Base-by-base conservation (phyloP, 1,140 invertebrate genomes). In the Caenorhabditis brenneri region DNA sequence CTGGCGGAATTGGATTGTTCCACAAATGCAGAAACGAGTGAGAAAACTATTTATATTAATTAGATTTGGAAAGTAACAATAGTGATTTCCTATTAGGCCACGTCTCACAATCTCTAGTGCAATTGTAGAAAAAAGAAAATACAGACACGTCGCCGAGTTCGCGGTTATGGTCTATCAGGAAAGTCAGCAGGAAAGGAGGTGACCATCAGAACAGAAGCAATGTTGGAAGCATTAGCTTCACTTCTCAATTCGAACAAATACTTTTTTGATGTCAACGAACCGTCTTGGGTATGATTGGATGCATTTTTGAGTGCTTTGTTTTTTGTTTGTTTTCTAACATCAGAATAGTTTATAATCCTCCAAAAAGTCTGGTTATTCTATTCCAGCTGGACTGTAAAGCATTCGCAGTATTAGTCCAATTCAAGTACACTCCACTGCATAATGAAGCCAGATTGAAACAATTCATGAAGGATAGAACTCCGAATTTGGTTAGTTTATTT, bases 241-340 rank as follows among this genome's bases (percentile, higher is more conserved):
- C 65, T 74, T 74, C 36, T 74, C 12, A 42, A 39, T n/a, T 74
- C 65, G 6, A 74, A 42, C 15, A 74, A 74, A 19, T 74, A 74
- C 22, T 74, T 74, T 24, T 74, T 74, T 22, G 65, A 74, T 74
- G 65, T 74, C 65, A 74, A 74, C 15, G 65, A 74, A 74, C 65
- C 65, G 36, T 74, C 65, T 16, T 74, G 65, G 65, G 65, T 74
- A n/a, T 65, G 12, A 7, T 51, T 4, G 15, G 49, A 51, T n/a
- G n/a, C n/a, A n/a, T n/a, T n/a, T n/a, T n/a, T n/a, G n/a, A n/a
- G n/a, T n/a, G n/a, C n/a, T n/a, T n/a, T n/a, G n/a, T n/a, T n/a
- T n/a, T n/a, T n/a, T n/a, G n/a, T n/a, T n/a, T n/a, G n/a, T n/a
- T n/a, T n/a, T n/a, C n/a, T n/a, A n/a, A n/a, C n/a, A n/a, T n/a